Evolutionary conservation across 2,888 invertebrate species (phyloP).

Genomic region (Hyposoter dolosus): DNA sequence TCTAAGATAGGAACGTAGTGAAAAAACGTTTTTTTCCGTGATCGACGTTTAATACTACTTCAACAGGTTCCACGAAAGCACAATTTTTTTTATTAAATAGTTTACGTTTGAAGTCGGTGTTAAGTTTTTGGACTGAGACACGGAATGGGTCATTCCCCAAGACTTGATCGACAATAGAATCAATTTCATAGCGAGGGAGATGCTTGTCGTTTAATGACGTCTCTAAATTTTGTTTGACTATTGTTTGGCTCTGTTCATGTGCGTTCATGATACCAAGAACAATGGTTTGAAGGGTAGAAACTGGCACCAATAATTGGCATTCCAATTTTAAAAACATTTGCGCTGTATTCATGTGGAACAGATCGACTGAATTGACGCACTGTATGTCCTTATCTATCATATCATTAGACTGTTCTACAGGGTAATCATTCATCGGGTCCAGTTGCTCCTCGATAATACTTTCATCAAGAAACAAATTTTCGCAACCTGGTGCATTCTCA

Average conservation of each 20-base stretch:
- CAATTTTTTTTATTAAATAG: slow-evolving; percentile 63
- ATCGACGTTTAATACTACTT: not conserved
- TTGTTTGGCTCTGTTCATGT: slow-evolving; percentile 57
- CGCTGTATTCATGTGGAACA: slow-evolving; percentile 49
- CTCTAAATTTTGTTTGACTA: slow-evolving; percentile 53
- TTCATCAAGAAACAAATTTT: slow-evolving; percentile 17
- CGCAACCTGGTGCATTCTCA: not conserved
- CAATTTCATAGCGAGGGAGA: slow-evolving; percentile 41
- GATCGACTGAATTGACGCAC: slow-evolving; percentile 7
- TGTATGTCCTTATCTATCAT: not conserved
- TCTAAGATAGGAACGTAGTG: slow-evolving; percentile 22
- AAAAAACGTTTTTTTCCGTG: slow-evolving; percentile 5
- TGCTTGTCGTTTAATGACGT: slow-evolving; percentile 37
- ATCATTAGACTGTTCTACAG: not conserved
- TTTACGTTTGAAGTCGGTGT: slow-evolving; percentile 58
- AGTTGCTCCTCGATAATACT: not conserved
- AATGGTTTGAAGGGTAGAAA: slow-evolving; percentile 68
- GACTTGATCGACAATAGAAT: slow-evolving; percentile 53
- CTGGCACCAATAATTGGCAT: slow-evolving; percentile 67
- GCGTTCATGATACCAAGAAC: slow-evolving; percentile 59
- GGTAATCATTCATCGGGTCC: not conserved
- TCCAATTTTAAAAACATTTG: slow-evolving; percentile 72
- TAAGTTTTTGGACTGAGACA: slow-evolving; percentile 14
- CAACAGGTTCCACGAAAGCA: slow-evolving; percentile 48
- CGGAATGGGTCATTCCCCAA: slow-evolving; percentile 40